Evolutionary conservation across 2,113 vertebrate species (phyloP).

Genomic region (Balaeniceps rex): DNA sequence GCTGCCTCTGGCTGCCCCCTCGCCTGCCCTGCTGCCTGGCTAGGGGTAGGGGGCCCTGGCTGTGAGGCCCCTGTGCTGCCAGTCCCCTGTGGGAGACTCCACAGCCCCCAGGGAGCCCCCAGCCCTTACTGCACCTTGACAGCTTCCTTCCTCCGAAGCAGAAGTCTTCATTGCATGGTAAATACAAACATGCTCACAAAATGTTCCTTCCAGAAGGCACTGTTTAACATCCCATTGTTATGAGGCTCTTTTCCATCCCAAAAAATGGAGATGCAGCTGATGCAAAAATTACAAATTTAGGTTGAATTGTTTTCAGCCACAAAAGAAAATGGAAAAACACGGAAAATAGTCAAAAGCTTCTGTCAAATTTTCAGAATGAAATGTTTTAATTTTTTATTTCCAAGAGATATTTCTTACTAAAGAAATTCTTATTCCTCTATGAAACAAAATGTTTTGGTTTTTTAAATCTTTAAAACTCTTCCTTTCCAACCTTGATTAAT

Average conservation of each 20-base stretch:
- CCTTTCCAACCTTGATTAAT: neutral
- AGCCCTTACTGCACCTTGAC: neutral
- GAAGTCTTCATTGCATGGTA: neutral
- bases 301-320: neutral
- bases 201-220: neutral
- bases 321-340: neutral
- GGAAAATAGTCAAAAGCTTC: neutral
- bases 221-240: neutral
- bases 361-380: neutral
- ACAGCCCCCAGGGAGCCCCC: too few relatives aligned
- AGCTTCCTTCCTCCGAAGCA: neutral
- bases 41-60: accelerated
- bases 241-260: neutral
- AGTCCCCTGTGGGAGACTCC: neutral
- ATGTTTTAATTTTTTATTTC: neutral
- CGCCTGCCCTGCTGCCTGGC: neutral
- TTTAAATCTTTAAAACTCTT: neutral
- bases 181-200: neutral
- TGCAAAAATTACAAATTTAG: neutral
- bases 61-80: neutral
- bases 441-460: neutral
- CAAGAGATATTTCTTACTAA: neutral
- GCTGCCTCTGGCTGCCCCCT: neutral
- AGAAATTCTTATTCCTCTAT: neutral
- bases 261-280: neutral